These are phyloP conservation scores for Haliaeetus leucogaster DNA, from an alignment of 2,113 vertebrate genomes.

Conservation along the genomic window DNA sequence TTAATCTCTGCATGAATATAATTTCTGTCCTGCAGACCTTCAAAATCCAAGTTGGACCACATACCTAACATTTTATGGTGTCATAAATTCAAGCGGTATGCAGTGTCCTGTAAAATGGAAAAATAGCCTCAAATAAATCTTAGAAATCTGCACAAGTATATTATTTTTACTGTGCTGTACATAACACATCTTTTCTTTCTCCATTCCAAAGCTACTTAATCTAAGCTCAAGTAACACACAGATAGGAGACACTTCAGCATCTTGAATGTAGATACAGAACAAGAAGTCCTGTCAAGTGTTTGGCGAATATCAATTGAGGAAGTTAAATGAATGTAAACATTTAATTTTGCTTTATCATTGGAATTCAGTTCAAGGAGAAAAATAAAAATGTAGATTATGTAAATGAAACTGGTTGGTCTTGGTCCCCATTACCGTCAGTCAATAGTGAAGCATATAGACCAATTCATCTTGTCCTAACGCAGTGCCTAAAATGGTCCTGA, in stretches of 20 bases:
- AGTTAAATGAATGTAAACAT: not conserved
- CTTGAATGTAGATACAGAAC: not conserved
- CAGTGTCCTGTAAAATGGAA: not conserved
- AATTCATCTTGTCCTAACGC: not conserved
- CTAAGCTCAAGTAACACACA: not conserved
- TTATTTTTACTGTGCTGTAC: not conserved
- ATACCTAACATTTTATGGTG: not conserved
- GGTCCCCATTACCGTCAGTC: rapidly evolving
- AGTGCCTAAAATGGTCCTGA: not conserved
- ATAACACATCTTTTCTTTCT: not conserved
- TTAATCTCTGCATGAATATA: not conserved
- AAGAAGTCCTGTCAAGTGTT: not conserved
- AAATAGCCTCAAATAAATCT: not conserved
- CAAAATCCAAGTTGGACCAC: not conserved
- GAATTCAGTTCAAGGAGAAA: not conserved
- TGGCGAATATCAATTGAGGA: not conserved
- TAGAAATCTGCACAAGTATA: not conserved
- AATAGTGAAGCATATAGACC: not conserved
- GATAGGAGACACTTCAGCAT: rapidly evolving
- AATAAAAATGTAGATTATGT: rapidly evolving
- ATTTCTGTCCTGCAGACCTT: not conserved
- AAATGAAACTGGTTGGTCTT: not conserved
- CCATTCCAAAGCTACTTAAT: not conserved
- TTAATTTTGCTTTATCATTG: not conserved
- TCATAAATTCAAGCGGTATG: not conserved